Base-by-base conservation (phyloP, 2,888 invertebrate genomes). In the Temnothorax unifasciatus region DNA sequence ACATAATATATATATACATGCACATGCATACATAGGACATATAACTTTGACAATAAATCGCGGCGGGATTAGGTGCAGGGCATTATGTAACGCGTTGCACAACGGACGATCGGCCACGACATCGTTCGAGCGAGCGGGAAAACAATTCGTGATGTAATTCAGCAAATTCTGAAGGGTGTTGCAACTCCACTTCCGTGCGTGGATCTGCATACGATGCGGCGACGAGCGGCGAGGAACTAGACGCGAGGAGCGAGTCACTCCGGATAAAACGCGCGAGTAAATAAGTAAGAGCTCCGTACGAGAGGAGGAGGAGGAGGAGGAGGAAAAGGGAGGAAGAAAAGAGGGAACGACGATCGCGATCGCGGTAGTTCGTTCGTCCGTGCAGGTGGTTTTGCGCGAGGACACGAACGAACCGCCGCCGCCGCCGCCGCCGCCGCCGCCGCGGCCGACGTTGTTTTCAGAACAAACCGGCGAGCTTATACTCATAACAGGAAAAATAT, bases 401-500 rank as follows among this genome's bases (percentile, higher is more conserved):
- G 91, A 91, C 90, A 90, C 90, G 89, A 88, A 87, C 88, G 83
- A 82, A 82, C 64, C 64, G 88, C 89, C 29, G 29, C n/a, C n/a
- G n/a, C n/a, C n/a, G n/a, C n/a, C n/a, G n/a, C n/a, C n/a, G n/a
- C n/a, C n/a, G n/a, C n/a, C n/a, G n/a, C n/a, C 29, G 29, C 29
- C 87, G 87, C 90, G 90, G 91, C 91, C 90, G 89, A 90, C 90
- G 90, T 90, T 93, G 93, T 94, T 94, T 94, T 94, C 93, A 93
- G 93, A 94, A 91, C 91, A 94, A 93, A 94, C 93, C 91, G 87
- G 85, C 88, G 90, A 91, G 93, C 93, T 94, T 93, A 93, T 93
- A 94, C 93, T 93, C 93, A 93, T 93, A 94, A 94, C 93, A 93
- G 92, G 93, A 93, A 93, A 94, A 94, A 93, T 94, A 93, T 93